Evolutionary conservation across 2,888 invertebrate genomes (phyloP), one percentile per base, ranked within the genome.

Genomic region (Hanleya hanleyi): DNA sequence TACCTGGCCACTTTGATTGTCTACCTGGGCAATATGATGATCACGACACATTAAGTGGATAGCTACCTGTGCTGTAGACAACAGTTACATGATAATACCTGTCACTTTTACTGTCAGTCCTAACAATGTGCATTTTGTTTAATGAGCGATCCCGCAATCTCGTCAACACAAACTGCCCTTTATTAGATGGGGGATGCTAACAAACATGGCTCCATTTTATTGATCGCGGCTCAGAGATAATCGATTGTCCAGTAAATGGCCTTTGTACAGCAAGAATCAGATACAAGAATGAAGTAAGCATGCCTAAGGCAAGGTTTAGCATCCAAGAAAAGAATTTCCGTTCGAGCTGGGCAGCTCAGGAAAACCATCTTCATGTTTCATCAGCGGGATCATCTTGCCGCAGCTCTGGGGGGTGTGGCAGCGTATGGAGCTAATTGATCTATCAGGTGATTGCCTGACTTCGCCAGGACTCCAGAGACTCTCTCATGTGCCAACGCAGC

Each of bases 281-380:
- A 57, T 57, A 57, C 57, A 57, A 57, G 57, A n/a, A 32, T 57
- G 47, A 18, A 18, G 47, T 47, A 47, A 47, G 47, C 47, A 29
- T 57, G 57, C 32, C 26, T 32, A 15, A 26, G 57, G 57, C 57
- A 26, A 57, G 32, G 57, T 32, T 57, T 57, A 57, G 22, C 32
- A 22, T 26, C 29, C 57, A 15, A 22, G 26, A 57, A 32, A 26
- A 15, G 57, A 57, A 57, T 57, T 57, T 57, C 57, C 57, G 57
- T 26, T 57, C 26, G 22, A 29, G 22, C 57, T 1, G 26, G 57
- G 57, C 26, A 57, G 57, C 22, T 57, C 57, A 57, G 57, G 32
- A 57, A 57, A 29, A 22, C 22, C 22, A 9, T 32, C 32, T 57
- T 57, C 57, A 57, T 57, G 57, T 57, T 57, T 57, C 57, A 26